Evolutionary conservation across 1,140 invertebrate species (phyloP).

Genomic region (Drosophila lacertosa): DNA sequence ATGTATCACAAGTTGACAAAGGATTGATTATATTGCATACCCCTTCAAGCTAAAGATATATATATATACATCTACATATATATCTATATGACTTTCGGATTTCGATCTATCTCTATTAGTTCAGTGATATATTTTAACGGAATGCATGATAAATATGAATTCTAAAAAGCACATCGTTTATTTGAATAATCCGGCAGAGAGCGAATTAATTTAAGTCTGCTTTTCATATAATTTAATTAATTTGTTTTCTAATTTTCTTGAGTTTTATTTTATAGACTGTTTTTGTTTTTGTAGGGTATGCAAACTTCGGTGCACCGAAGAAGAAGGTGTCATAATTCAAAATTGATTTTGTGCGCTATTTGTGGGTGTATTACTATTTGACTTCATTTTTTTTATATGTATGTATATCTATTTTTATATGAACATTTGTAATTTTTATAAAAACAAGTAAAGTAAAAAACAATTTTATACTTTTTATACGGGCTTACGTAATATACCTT

Average conservation of each 20-base stretch:
- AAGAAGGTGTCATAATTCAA: conserved; percentile 1
- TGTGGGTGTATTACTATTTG: conserved; percentile 68
- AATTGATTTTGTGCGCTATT: conserved; percentile 17
- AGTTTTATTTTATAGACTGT: too few relatives aligned
- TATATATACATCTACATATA: neutral
- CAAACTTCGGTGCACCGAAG: conserved; percentile 27
- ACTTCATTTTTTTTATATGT: conserved; percentile 65
- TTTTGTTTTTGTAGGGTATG: conserved; percentile 29
- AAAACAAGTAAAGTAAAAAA: conserved; percentile 51
- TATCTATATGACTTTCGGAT: neutral
- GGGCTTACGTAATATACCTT: conserved; percentile 72
- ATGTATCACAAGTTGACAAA: conserved; percentile 5
- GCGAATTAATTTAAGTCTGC: too few relatives aligned
- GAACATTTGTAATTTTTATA: conserved; percentile 79
- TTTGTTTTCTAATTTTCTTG: conserved; percentile 5
- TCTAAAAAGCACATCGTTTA: too few relatives aligned
- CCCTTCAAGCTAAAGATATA: neutral
- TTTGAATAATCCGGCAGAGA: too few relatives aligned
- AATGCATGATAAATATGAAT: too few relatives aligned
- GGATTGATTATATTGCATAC: conserved; percentile 42
- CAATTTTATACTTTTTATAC: conserved; percentile 80
- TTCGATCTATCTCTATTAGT: too few relatives aligned
- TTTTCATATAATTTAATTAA: neutral
- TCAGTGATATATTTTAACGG: neutral
- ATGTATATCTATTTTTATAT: conserved; percentile 79